Evolutionary conservation across 2,797 vertebrate genomes (phyloP), one percentile per base, ranked within the genome.

Genomic region (Pelodytes ibericus): DNA sequence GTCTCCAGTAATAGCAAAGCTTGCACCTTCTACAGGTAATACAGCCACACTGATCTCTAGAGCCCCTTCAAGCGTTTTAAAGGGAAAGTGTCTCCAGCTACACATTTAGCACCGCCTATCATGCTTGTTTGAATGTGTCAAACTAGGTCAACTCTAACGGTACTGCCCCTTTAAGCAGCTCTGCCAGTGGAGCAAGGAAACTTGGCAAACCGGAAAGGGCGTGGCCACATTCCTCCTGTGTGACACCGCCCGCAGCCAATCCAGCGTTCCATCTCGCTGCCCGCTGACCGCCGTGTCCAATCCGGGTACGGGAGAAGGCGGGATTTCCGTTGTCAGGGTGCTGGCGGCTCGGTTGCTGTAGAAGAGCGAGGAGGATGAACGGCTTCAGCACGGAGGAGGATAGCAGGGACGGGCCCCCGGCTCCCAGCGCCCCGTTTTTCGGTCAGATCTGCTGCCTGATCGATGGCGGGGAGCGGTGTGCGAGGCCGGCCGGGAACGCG

Each of bases 331-430:
- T 85, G 83, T 85, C 74, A 66, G 75, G 81, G 84, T 86, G 89
- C 89, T 81, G 85, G 84, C 81, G 80, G 61, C 74, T 58, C 26
- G 44, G 74, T 83, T 74, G 83, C 83, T 79, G 85, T 22, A 18
- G 2, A 5, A 5, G 13, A 6, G 13, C 75, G 75, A n/a, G 82
- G 83, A 84, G 36, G 64, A 98, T 97, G 96, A 99, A 98, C 88
- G 96, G 96, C 44, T 98, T 98, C 88, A 97, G 96, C 87, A 98
- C 96, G 0, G 96, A 99, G 86, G 97, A 98, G 81, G 96, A 99
- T 91, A 97, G 96, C 90, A 95, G 95, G 87, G 96, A 97, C 75
- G 96, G 95, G 71, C 89, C 88, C 24, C 90, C 92, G 4, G 90
- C 90, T 3, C 82, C 85, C 65, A 91, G 94, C 76, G 91, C 94